Evolutionary conservation across 2,888 invertebrate genomes (phyloP).

Genomic region (Erebia ligea): DNA sequence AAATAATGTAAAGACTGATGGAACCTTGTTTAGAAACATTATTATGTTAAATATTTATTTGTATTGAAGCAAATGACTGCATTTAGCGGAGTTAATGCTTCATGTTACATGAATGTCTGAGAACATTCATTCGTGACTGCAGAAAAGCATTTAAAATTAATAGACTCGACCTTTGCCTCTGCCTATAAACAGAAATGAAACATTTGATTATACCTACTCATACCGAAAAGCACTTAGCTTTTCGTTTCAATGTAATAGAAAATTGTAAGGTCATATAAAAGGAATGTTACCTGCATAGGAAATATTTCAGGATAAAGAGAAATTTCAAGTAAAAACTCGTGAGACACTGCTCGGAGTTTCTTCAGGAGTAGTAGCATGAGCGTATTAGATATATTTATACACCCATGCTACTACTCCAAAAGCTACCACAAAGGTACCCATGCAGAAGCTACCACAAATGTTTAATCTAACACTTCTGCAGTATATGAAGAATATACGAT

Average conservation of each 20-base stretch:
- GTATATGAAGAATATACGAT: too few species aligned
- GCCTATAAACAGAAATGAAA: slow-evolving; percentile 37
- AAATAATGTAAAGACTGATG: background rate
- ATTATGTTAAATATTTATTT: background rate
- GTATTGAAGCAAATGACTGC: slow-evolving; percentile 11
- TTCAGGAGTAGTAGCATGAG: too few species aligned
- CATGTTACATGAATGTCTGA: slow-evolving; percentile 36
- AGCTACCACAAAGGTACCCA: too few species aligned
- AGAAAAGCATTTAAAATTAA: slow-evolving; percentile 42
- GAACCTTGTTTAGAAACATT: slow-evolving; percentile 8
- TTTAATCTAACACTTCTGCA: too few species aligned
- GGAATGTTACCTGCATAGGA: background rate
- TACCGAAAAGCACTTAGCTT: slow-evolving; percentile 17
- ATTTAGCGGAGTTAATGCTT: slow-evolving; percentile 20
- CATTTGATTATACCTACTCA: slow-evolving; percentile 12
- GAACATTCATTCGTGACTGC: slow-evolving; percentile 30
- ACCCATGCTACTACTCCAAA: too few species aligned
- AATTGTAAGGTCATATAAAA: background rate
- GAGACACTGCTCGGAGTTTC: too few species aligned
- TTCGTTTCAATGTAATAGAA: background rate
- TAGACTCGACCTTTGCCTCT: slow-evolving; percentile 40
- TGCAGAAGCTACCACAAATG: too few species aligned
- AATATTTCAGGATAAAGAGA: background rate
- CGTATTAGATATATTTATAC: too few species aligned
- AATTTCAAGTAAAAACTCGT: background rate